Conservation (phyloP, 2,797 vertebrate genomes). For the Kryptolebias ocellatus region DNA sequence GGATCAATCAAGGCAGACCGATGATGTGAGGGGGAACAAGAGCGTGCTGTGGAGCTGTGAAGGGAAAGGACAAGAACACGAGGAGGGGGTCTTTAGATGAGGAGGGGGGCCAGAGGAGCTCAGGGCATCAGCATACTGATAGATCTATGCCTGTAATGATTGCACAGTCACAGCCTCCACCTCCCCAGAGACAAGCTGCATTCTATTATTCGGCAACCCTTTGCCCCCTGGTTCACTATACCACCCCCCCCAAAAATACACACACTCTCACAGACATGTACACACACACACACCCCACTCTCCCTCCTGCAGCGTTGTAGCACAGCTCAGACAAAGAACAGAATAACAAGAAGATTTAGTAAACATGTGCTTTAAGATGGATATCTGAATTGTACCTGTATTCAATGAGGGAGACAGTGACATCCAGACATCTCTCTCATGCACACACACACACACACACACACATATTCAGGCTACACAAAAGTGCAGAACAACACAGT, state of each 20-base stretch:
- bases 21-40: conserved; percentile 34
- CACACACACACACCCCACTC: conserved; percentile 11
- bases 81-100: conserved; percentile 26
- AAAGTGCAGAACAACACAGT: background rate
- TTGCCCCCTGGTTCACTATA: conserved; percentile 51
- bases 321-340: conserved; percentile 68
- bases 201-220: conserved; percentile 78
- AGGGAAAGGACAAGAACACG: conserved; percentile 40
- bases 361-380: conserved; percentile 57
- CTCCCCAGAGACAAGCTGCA: conserved; percentile 73
- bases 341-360: conserved; percentile 57
- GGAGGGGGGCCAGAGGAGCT: conserved; percentile 52
- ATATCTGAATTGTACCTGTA: conserved; percentile 50
- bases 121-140: conserved; percentile 76
- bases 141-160: conserved; percentile 83
- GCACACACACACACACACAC: conserved; percentile 1
- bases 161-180: conserved; percentile 81
- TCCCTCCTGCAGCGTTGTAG: conserved; percentile 23
- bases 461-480: background rate
- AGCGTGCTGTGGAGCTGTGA: conserved; percentile 37
- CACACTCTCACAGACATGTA: conserved; percentile 11
- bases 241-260: conserved; percentile 11
- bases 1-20: conserved; percentile 22
- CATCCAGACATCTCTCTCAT: background rate
- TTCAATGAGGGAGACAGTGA: conserved; percentile 29